Evolutionary conservation across 2,888 invertebrate species (phyloP).

Genomic region (Lithophane ornitopus): DNA sequence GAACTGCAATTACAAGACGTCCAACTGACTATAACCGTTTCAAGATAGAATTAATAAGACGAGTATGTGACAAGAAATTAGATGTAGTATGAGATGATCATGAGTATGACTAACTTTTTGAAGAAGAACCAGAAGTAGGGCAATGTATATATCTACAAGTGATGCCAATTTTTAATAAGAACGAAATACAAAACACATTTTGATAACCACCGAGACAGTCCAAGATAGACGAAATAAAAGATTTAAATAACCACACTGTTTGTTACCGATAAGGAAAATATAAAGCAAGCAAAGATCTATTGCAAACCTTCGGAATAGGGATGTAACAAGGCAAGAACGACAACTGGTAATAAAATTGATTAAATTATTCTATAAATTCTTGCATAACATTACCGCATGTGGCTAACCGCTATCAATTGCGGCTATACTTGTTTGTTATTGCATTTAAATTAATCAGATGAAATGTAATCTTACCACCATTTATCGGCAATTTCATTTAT

Average conservation of each 20-base stretch:
- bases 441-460: slow-evolving; percentile 4
- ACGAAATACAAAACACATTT: not conserved
- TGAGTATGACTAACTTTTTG: not conserved
- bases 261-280: not conserved
- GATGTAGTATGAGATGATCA: not conserved
- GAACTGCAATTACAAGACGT: not conserved
- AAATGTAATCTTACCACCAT: not conserved
- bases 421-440: not conserved
- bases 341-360: not conserved
- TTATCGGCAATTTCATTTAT: not conserved
- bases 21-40: not conserved
- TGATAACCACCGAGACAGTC: not conserved
- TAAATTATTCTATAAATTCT: not conserved
- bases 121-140: not conserved
- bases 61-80: not conserved
- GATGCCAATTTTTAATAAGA: not conserved
- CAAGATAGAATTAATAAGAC: not conserved
- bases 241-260: not conserved
- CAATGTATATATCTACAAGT: not conserved
- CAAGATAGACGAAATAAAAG: not conserved
- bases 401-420: slow-evolving; percentile 18
- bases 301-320: not conserved
- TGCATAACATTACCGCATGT: not conserved
- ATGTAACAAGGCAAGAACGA: not conserved
- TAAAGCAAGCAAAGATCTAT: not conserved